Evolutionary conservation across 2,113 vertebrate species (phyloP).

Genomic region (Gila orcuttii): DNA sequence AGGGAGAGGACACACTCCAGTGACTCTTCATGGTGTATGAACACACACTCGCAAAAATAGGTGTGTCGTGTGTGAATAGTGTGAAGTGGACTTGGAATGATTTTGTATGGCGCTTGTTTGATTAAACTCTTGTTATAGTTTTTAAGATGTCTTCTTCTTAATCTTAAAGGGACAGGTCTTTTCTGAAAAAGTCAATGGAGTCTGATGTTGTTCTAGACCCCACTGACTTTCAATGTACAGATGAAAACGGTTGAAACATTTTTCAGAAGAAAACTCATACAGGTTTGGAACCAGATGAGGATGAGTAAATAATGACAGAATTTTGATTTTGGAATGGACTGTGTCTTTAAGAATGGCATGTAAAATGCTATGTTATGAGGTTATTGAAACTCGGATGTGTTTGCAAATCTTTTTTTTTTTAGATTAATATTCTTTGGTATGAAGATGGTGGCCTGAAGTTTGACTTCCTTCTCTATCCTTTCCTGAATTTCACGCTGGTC

Average conservation of each 20-base stretch:
- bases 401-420: background rate
- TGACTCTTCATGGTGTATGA: conserved; percentile 19
- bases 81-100: background rate
- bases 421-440: background rate
- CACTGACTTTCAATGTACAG: background rate
- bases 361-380: background rate
- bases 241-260: background rate
- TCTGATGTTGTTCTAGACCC: background rate
- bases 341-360: background rate
- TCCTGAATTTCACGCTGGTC: conserved; percentile 42
- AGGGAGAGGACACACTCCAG: conserved; percentile 27
- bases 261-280: background rate
- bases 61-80: background rate
- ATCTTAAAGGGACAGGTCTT: background rate
- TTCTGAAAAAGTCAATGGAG: background rate
- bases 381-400: background rate
- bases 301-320: background rate
- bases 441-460: background rate
- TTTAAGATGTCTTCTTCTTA: background rate
- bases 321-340: background rate
- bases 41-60: background rate
- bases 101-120: background rate
- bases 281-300: background rate
- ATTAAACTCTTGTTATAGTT: background rate
- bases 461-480: conserved; percentile 38